Base-by-base conservation (phyloP, 2,888 invertebrate genomes). In the Drosophila quinaria region DNA sequence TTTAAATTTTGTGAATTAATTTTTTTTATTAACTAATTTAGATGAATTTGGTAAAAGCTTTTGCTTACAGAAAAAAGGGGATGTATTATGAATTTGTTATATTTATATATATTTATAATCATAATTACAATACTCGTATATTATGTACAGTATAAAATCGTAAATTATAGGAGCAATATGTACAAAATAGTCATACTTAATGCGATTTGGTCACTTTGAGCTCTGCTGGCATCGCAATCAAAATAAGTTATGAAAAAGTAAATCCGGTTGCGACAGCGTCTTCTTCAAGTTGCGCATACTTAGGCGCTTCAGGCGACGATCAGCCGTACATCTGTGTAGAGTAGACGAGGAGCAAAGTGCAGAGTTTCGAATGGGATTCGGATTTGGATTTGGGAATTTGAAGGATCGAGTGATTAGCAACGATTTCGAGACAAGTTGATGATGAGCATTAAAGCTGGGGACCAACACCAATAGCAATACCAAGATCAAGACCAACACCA, bases 201-300 rank as follows among this genome's bases (percentile, higher is more conserved):
- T 56, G 17, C 50, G 25, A 25, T 50, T 58, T 39, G 41, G 42
- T 64, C 49, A 58, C 49, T 37, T 65, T 42, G 31, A 50, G 69
- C 65, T 51, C 22, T 22, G 22, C 59, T 39, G 39, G 44, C 54
- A 31, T 51, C 44, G 19, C n/a, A 31, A 44, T 81, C 80, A 91
- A 77, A 91, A 91, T 54, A 90, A 44, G 58, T 90, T 90, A 68
- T 85, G 88, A 70, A 91, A 91, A 62, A 91, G 74, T 77, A 91
- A 80, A 78, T 91, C 91, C 71, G 91, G 90, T 74, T 91, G 91
- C 33, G 91, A 91, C 8, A 91, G 77, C 35, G 91, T 91, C 85
- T 91, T 91, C 84, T 89, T 90, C 64, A 91, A 70, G 41, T 86
- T 86, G 25, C 90, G 85, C 33, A 90, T 80, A 63, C 89, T 91